phyloP scores from a whole-genome alignment of 2,797 vertebrate species.

The Champsocephalus esox region DNA sequence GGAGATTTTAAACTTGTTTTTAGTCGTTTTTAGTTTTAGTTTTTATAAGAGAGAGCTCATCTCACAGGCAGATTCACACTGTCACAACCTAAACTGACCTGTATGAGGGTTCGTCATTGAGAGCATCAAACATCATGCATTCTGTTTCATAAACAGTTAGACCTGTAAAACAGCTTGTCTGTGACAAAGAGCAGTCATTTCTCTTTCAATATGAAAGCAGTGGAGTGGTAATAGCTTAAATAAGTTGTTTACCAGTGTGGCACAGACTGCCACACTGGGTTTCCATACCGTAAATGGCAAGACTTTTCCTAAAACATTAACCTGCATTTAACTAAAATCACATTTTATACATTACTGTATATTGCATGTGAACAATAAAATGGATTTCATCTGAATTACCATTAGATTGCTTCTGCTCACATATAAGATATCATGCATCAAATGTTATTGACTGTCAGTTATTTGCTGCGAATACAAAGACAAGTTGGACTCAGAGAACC shows the following conservation, averaged over 20 bases:
- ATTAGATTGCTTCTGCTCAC: background rate
- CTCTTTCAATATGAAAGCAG: conserved; percentile 4
- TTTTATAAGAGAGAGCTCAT: background rate
- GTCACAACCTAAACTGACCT: background rate
- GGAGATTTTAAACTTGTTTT: background rate
- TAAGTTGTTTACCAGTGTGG: background rate
- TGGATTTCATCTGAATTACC: background rate
- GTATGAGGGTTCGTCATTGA: background rate
- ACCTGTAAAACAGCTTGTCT: conserved; percentile 8
- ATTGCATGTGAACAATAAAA: no score
- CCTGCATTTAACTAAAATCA: no score
- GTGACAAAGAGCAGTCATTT: background rate
- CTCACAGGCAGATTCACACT: background rate
- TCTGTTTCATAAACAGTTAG: background rate
- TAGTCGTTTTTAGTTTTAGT: no score
- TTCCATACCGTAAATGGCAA: background rate
- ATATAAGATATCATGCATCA: background rate
- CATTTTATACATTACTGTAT: no score
- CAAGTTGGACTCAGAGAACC: background rate
- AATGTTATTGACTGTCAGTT: background rate
- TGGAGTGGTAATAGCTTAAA: background rate
- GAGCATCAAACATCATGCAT: background rate
- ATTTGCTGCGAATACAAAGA: conserved; percentile 10
- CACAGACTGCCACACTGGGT: background rate
- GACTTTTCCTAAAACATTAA: background rate